Conservation (phyloP, 2,113 vertebrate species). For the Poicephalus meyeri region DNA sequence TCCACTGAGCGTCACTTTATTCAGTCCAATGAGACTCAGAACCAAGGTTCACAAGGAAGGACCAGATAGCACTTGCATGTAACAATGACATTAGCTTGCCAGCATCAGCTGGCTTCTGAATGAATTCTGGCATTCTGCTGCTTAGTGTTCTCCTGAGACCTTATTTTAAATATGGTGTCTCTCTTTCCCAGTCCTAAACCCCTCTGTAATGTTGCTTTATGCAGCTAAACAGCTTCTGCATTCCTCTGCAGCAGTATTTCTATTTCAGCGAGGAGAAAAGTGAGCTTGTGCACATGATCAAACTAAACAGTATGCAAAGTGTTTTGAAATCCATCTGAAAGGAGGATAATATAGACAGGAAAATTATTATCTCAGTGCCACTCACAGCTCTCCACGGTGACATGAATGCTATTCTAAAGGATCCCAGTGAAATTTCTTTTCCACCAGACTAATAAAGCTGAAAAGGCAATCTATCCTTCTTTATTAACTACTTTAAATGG, state of each 20-base stretch:
- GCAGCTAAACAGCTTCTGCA: neutral
- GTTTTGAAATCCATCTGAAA: slow-evolving; percentile 40
- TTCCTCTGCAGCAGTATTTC: neutral
- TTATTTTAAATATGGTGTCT: neutral
- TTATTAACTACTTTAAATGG: slow-evolving; percentile 54
- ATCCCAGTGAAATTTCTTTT: slow-evolving; percentile 51
- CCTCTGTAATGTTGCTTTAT: neutral
- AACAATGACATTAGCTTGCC: neutral
- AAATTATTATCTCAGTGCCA: slow-evolving; percentile 51
- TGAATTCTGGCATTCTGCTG: neutral
- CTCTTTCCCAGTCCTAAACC: neutral
- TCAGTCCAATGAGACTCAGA: neutral
- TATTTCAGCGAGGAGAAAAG: neutral
- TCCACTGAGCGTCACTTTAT: neutral
- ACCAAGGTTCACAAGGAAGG: neutral
- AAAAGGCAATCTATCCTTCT: slow-evolving; percentile 59
- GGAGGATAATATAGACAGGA: slow-evolving; percentile 33
- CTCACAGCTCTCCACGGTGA: slow-evolving; percentile 37
- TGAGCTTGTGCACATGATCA: neutral
- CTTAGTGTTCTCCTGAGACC: neutral
- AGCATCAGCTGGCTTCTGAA: neutral
- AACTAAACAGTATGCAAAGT: neutral
- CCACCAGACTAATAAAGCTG: slow-evolving; percentile 47
- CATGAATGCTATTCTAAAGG: slow-evolving; percentile 29
- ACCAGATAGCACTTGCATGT: neutral